phyloP scores from a whole-genome alignment of 2,888 invertebrate species.

The Ochlodes sylvanus region DNA sequence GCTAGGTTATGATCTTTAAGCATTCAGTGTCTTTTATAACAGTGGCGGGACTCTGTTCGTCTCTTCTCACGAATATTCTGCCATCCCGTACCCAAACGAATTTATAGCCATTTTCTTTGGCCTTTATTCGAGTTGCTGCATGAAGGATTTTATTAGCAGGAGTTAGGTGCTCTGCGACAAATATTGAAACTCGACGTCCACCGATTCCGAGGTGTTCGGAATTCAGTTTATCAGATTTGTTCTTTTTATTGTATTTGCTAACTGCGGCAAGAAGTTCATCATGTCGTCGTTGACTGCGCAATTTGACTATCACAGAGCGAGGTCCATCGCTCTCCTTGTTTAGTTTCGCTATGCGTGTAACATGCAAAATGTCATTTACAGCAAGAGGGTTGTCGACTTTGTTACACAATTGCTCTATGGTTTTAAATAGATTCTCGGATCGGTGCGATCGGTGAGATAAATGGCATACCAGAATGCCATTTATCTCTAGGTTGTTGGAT shows the following conservation, averaged over 20 bases:
- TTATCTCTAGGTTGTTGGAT: constrained; percentile 44
- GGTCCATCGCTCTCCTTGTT: constrained; percentile 40
- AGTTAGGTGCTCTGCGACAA: constrained; percentile 45
- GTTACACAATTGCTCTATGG: constrained; percentile 34
- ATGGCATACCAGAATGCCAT: constrained; percentile 47
- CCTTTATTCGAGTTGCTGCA: constrained; percentile 45
- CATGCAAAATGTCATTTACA: constrained; percentile 37
- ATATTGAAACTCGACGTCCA: constrained; percentile 40
- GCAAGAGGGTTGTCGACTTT: constrained; percentile 33
- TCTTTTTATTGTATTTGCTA: constrained; percentile 40
- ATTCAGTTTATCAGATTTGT: constrained; percentile 40
- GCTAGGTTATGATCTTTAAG: constrained; percentile 21
- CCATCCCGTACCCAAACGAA: constrained; percentile 49
- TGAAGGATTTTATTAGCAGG: constrained; percentile 46
- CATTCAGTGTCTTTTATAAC: constrained; percentile 33
- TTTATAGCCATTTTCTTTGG: constrained; percentile 45
- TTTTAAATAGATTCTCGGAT: constrained; percentile 38
- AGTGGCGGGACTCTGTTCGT: constrained; percentile 32
- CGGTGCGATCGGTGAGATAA: too few relatives aligned
- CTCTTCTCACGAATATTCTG: constrained; percentile 40
- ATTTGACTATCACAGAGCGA: constrained; percentile 41
- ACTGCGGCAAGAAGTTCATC: constrained; percentile 42
- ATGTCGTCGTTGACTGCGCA: constrained; percentile 40
- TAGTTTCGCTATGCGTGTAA: too few relatives aligned
- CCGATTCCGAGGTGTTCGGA: constrained; percentile 44